Evolutionary conservation across 2,113 vertebrate species (phyloP).

Genomic region (Tinamus guttatus): DNA sequence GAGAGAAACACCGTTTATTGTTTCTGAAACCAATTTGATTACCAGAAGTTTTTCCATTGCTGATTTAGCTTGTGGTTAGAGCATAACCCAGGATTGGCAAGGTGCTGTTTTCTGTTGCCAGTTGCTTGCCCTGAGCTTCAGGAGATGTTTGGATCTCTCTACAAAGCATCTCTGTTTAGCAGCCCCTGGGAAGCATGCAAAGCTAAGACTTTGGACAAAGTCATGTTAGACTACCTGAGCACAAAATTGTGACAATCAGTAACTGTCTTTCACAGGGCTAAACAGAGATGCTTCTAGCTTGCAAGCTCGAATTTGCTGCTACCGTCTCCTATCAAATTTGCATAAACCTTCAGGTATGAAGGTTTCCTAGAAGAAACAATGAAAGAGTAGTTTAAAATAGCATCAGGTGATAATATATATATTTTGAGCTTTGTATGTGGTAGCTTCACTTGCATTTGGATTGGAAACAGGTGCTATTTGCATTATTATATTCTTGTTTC

Average conservation of each 20-base stretch:
- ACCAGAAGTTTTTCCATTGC: too few species aligned
- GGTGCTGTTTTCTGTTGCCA: neutral
- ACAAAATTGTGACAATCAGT: neutral
- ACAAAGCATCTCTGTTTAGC: neutral
- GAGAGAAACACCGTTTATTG: neutral
- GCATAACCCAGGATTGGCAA: neutral
- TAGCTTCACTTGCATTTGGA: neutral
- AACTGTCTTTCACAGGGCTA: neutral
- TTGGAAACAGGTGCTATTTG: neutral
- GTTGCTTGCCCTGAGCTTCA: neutral
- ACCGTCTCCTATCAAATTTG: neutral
- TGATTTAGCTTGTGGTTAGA: too few species aligned
- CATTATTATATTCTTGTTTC: neutral
- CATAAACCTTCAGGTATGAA: neutral
- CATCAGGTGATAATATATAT: neutral
- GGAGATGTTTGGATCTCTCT: neutral
- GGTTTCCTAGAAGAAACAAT: neutral
- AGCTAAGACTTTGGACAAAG: neutral
- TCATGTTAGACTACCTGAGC: neutral
- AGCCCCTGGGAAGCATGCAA: neutral
- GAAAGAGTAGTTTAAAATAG: neutral
- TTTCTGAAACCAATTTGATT: neutral
- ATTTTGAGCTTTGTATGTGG: neutral
- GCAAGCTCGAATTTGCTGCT: neutral
- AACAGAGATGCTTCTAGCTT: neutral